Conservation (phyloP, 2,888 invertebrate genomes). For the Agrilus cyanescens region DNA sequence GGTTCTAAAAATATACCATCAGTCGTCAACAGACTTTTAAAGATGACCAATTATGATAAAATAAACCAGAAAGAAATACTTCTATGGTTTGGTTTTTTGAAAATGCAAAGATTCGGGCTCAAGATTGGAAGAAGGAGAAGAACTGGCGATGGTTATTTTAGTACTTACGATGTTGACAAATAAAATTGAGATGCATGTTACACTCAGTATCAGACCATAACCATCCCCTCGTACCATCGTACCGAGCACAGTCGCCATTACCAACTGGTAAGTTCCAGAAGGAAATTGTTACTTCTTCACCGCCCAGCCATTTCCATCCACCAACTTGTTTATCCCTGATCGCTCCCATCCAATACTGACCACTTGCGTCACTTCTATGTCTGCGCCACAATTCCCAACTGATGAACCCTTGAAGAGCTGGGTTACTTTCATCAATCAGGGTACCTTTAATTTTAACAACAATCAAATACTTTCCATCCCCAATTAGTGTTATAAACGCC, state of each 20-base stretch:
- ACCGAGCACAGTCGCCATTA: slow-evolving; percentile 74
- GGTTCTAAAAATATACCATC: slow-evolving; percentile 49
- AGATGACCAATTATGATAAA: slow-evolving; percentile 2
- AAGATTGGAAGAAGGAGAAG: not conserved
- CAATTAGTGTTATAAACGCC: too few species aligned
- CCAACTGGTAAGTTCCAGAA: slow-evolving; percentile 86
- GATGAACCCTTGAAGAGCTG: slow-evolving; percentile 85
- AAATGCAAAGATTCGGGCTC: not conserved
- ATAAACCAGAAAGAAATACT: not conserved
- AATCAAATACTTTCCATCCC: too few species aligned
- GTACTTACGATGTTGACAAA: slow-evolving; percentile 85
- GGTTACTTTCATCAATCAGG: slow-evolving; percentile 83
- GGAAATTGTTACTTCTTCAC: slow-evolving; percentile 77
- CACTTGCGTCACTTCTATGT: slow-evolving; percentile 80
- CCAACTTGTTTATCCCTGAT: slow-evolving; percentile 69
- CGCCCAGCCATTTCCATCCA: slow-evolving; percentile 85
- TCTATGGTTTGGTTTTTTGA: not conserved
- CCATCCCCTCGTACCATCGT: slow-evolving; percentile 90
- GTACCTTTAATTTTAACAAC: slow-evolving; percentile 41
- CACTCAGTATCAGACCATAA: slow-evolving; percentile 90
- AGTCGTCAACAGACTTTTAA: not conserved
- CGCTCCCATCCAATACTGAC: slow-evolving; percentile 92
- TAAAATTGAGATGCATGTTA: slow-evolving; percentile 70
- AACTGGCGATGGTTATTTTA: not conserved
- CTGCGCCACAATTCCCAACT: slow-evolving; percentile 90